Base-by-base conservation (phyloP, 1,140 invertebrate genomes). In the Drosophila santomea region DNA sequence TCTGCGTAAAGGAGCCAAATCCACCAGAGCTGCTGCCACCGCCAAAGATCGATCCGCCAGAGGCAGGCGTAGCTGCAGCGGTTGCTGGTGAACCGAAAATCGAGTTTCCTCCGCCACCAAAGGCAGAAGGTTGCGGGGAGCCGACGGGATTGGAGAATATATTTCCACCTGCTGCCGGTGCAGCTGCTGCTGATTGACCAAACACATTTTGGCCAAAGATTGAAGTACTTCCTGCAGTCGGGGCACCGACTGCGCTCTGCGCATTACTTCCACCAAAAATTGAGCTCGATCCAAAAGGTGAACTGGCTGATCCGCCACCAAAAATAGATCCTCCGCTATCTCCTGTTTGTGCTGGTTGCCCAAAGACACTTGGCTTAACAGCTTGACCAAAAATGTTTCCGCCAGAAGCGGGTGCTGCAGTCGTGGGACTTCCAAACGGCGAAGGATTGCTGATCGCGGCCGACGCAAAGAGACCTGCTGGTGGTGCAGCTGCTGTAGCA, bases 1-100 rank as follows among this genome's bases (percentile, higher is more conserved):
- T 64, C 78, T 93, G 92, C 36, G 85, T 83, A 15, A 93, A 92
- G 15, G 91, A 80, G 35, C 91, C 91, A 60, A 92, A 92, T n/a
- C 80, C 84, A 35, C 58, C 68, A 15, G 68, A 45, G 68, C 72
- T 91, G 28, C 14, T 75, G 54, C 90, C 80, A 23, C 74, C 85
- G 28, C 90, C 84, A 76, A 91, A 92, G 12, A 92, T 83, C 0
- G 90, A 92, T 6, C 88, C 91, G 1, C 91, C 88, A 0, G 67
- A 68, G 11, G 72, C 56, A 11, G 58, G 36, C 28, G 74, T 11
- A 2, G 82, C 45, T 12, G 60, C 0, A 1, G 83, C 12, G 14
- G 58, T 57, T 3, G 89, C 25, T 10, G 79, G 23, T 2, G 71
- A 64, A 8, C 84, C 88, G 57, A 91, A 92, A 25, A 89, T 78